Percentiles rank a stretch among this genome's conserved stretches.
These are phyloP conservation scores for Nycticorax nycticorax DNA, from an alignment of 2,113 vertebrate genomes.

Conservation along the genomic window DNA sequence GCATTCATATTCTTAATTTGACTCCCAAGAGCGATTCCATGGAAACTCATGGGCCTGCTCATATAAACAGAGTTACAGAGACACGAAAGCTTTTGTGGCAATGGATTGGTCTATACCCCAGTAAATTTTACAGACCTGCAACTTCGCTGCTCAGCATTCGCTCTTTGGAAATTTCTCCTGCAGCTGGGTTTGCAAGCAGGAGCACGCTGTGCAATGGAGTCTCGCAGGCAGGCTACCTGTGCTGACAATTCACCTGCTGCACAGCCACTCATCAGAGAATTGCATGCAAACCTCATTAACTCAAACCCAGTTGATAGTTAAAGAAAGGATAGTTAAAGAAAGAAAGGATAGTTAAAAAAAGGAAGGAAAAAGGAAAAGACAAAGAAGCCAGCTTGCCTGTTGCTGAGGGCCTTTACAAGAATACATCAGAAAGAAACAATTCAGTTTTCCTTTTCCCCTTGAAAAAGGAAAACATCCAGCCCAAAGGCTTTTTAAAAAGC, in stretches of 20 bases:
- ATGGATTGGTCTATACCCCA: neutral
- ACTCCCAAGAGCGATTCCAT: neutral
- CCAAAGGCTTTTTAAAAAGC: neutral
- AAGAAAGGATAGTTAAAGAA: neutral
- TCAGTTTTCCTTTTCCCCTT: neutral
- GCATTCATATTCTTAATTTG: neutral
- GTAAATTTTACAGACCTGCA: neutral
- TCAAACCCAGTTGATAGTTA: neutral
- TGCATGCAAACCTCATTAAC: neutral
- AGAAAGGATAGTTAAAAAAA: neutral
- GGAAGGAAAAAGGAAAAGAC: neutral
- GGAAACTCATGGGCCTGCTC: neutral
- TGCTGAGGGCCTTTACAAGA: neutral
- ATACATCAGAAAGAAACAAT: neutral
- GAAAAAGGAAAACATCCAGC: neutral
- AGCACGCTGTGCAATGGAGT: rapidly evolving
- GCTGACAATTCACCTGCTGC: neutral
- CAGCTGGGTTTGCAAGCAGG: neutral
- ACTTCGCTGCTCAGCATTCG: neutral
- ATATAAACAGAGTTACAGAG: neutral
- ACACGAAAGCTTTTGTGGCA: neutral
- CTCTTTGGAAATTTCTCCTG: neutral
- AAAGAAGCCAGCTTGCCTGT: neutral
- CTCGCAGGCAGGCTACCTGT: neutral
- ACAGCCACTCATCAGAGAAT: neutral